These are phyloP conservation scores for Acrobasis repandana DNA, from an alignment of 2,888 invertebrate species.

Conservation along the genomic window DNA sequence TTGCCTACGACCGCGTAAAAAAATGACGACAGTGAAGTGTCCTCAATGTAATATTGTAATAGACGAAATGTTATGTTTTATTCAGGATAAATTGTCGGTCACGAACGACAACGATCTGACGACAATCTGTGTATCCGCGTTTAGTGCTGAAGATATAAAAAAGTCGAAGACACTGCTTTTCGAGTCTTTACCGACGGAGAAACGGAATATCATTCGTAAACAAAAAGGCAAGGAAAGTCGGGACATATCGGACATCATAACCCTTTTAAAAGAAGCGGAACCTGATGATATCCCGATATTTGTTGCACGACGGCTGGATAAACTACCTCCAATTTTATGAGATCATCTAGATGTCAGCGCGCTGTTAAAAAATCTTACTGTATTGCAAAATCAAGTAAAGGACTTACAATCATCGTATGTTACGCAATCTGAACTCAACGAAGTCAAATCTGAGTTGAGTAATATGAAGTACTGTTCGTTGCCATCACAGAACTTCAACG, in stretches of 20 bases:
- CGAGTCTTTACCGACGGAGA: slow-evolving; percentile 1
- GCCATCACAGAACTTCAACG: not conserved
- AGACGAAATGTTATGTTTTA: not conserved
- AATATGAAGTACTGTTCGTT: not conserved
- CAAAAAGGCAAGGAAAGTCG: not conserved
- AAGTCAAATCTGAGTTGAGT: not conserved
- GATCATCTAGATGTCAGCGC: slow-evolving; percentile 7
- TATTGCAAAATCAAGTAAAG: not conserved
- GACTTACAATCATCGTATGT: not conserved
- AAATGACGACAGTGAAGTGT: too few relatives aligned
- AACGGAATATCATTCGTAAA: slow-evolving; percentile 1
- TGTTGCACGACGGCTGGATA: slow-evolving; percentile 1
- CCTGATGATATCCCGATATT: slow-evolving; percentile 14
- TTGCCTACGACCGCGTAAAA: too few relatives aligned
- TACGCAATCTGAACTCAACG: not conserved
- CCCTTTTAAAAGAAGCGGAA: slow-evolving; percentile 1
- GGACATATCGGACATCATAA: slow-evolving; percentile 8
- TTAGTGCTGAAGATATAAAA: slow-evolving; percentile 4
- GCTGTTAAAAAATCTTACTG: not conserved
- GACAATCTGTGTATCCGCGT: not conserved
- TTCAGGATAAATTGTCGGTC: slow-evolving; percentile 1
- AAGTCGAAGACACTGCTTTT: slow-evolving; percentile 12
- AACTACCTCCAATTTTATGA: slow-evolving; percentile 14
- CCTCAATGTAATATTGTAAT: not conserved
- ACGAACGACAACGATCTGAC: too few relatives aligned